A percentile compares a stretch with the other conserved stretches of the same genome.
Conservation (phyloP, 2,888 invertebrate species). For the Drosophila koepferae region DNA sequence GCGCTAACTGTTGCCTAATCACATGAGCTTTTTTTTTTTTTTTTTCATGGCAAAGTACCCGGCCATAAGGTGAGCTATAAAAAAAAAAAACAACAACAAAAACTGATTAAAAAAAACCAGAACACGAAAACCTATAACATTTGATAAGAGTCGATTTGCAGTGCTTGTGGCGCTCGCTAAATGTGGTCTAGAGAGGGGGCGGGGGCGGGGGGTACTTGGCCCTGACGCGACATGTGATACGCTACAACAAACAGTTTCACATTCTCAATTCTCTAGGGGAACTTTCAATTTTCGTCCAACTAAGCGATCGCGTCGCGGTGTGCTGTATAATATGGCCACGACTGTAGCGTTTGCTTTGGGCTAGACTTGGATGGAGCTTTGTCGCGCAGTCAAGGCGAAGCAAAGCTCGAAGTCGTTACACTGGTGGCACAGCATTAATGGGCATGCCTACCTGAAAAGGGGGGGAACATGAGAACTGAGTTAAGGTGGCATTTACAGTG, state of each 20-base stretch:
- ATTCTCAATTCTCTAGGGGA: background rate
- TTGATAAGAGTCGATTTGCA: slow-evolving; percentile 22
- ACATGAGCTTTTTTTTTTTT: slow-evolving; percentile 6
- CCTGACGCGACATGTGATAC: slow-evolving; percentile 46
- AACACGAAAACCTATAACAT: slow-evolving; percentile 17
- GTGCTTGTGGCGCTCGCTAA: background rate
- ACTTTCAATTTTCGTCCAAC: slow-evolving; percentile 1
- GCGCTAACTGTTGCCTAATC: slow-evolving; percentile 31
- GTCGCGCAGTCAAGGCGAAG: background rate
- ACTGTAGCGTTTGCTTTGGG: background rate
- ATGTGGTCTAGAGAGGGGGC: too few species aligned
- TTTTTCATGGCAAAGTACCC: slow-evolving; percentile 4
- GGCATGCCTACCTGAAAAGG: background rate
- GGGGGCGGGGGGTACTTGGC: background rate
- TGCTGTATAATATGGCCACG: background rate
- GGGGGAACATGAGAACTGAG: background rate
- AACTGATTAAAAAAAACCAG: slow-evolving; percentile 20
- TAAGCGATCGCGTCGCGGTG: background rate
- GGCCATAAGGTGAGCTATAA: slow-evolving; percentile 12
- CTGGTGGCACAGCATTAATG: slow-evolving; percentile 3
- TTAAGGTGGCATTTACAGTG: background rate
- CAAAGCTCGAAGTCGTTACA: background rate
- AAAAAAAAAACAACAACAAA: slow-evolving; percentile 10
- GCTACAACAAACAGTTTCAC: background rate
- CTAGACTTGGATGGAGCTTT: background rate